Percentiles rank a stretch among this genome's conserved stretches.
Conservation (phyloP, 1,140 invertebrate genomes). For the Euschistus heros region DNA sequence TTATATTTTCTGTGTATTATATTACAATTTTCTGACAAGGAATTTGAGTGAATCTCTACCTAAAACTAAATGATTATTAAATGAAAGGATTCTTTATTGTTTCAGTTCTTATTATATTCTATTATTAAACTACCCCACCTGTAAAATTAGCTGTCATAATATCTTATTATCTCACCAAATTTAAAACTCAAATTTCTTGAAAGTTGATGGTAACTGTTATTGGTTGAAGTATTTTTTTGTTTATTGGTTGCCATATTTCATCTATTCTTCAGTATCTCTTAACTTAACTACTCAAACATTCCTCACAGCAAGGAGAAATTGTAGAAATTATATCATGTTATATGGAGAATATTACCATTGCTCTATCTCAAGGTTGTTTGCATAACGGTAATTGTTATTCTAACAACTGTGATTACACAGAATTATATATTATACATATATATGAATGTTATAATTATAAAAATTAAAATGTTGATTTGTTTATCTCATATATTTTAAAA, state of each 20-base stretch:
- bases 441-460: background rate
- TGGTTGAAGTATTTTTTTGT: conserved; percentile 5
- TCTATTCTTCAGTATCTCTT: background rate
- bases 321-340: background rate
- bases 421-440: conserved; percentile 1
- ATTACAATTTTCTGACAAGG: conserved; percentile 18
- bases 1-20: conserved; percentile 19
- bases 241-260: background rate
- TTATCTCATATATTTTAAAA: conserved; percentile 7
- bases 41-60: background rate
- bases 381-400: conserved; percentile 21
- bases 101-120: too few relatives aligned
- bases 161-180: too few relatives aligned
- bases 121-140: too few relatives aligned
- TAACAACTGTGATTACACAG: conserved; percentile 20
- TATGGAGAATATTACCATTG: conserved; percentile 5
- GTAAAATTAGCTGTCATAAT: too few relatives aligned
- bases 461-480: conserved; percentile 13
- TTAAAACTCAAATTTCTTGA: background rate
- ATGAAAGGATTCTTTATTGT: background rate
- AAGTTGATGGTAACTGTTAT: background rate
- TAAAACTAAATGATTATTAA: background rate
- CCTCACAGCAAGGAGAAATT: background rate
- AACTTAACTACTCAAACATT: conserved; percentile 9
- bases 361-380: conserved; percentile 18